Evolutionary conservation across 2,113 vertebrate genomes (phyloP), one percentile per base, ranked within the genome.

Genomic region (Paraplagusia blochii): DNA sequence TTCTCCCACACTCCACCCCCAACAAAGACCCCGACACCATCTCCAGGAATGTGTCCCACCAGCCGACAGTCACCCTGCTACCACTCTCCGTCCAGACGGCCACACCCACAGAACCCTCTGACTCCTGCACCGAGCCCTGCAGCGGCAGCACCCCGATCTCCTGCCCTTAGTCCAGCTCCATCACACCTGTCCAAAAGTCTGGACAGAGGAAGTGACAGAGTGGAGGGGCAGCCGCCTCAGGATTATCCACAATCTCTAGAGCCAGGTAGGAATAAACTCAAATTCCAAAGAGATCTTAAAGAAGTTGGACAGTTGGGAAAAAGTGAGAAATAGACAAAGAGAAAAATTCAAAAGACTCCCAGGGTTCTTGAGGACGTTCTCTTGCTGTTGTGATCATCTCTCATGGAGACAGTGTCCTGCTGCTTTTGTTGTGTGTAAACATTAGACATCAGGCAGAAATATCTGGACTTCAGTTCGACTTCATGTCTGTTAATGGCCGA

Each of bases 51-150:
- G 56, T 93, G 90, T 70, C 81, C 81, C 29, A 88, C 89, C 44
- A 88, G 89, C 78, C 94, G 92, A 33, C 91, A 94, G 42, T 93
- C 94, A 0, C 93, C 93, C 29, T 95, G 93, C 87, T 95, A 93
- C 86, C 93, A 90, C 83, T 95, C 95, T 0, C 93, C 94, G 0
- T 81, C 90, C 77, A 81, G 87, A 14, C 88, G 92, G 53, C 81
- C 89, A 42, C 91, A 90, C 1, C 72, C 92, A 7, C 87, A 90
- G 15, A 92, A 92, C 66, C 91, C 88, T 34, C 90, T 91, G 44
- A 94, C 93, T 81, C 87, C 89, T 0, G 92, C 94, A 58, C 95
- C 95, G 38, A 90, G 93, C 50, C 74, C 90, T 9, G 92, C 91
- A 7, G 91, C 92, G 4, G 86, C 92, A 1, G 90, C 91, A 4